These are phyloP conservation scores for Hirtodrosophila histrioides DNA, from an alignment of 2,888 invertebrate genomes.

Conservation along the genomic window DNA sequence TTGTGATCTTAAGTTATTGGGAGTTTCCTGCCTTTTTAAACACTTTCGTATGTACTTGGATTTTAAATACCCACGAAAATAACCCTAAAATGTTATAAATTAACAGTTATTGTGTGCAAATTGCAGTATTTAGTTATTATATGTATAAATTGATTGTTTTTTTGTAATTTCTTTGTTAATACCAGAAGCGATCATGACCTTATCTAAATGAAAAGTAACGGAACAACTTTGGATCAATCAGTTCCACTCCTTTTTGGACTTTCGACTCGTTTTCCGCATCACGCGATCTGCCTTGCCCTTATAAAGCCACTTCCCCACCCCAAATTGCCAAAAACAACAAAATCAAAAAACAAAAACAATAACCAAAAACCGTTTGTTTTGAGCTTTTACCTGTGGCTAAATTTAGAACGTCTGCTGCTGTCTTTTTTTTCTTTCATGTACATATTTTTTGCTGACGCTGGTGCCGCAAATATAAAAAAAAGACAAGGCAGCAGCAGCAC, in stretches of 20 bases:
- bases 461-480: conserved; percentile 52
- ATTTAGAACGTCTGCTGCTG: conserved; percentile 71
- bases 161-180: no score
- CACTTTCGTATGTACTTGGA: no score
- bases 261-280: conserved; percentile 48
- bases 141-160: background rate
- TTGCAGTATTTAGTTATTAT: background rate
- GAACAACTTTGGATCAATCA: conserved; percentile 8
- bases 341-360: conserved; percentile 27
- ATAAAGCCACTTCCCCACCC: conserved; percentile 50
- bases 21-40: no score
- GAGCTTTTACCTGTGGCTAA: conserved; percentile 72
- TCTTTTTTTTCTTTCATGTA: conserved; percentile 29
- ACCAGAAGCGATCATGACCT: no score
- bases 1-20: no score
- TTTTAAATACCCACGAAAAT: no score
- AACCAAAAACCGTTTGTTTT: conserved; percentile 60
- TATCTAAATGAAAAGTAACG: conserved; percentile 31
- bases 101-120: no score
- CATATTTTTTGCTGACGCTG: conserved; percentile 65
- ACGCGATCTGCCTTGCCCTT: conserved; percentile 66
- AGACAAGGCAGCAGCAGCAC: conserved; percentile 9
- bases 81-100: no score
- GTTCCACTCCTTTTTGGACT: background rate
- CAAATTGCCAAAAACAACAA: conserved; percentile 18